Base-by-base conservation (phyloP, 2,888 invertebrate species). In the Aleiodes leptofemur region DNA sequence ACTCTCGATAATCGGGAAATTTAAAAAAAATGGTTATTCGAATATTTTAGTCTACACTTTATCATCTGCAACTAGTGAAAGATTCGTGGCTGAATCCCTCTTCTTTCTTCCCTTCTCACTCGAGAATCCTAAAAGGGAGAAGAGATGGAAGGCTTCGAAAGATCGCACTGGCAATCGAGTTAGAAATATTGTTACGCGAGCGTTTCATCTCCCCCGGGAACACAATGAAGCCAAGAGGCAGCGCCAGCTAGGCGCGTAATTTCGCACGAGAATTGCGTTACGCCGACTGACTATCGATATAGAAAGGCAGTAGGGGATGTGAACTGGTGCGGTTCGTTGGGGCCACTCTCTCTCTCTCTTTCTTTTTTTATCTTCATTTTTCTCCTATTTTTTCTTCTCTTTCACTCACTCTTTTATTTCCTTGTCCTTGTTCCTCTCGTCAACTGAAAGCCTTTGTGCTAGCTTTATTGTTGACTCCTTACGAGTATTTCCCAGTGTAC, bases 261-360 rank as follows among this genome's bases (percentile, higher is more conserved):
- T 84, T 83, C 81, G 72, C 77, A 77, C 61, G 79, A 80, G 76
- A 85, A 85, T 85, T 84, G 79, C 80, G 80, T 85, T 85, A 85
- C 80, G 76, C 74, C 72, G 71, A 77, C 75, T 77, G 78, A 76
- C 76, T 80, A 80, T 80, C 78, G 78, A 81, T 80, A 78, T 77
- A 76, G 57, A 56, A 43, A 43, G 57, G 56, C 69, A 38, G 50
- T 38, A 13, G 16, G 73, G 50, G 55, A 66, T 29, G 55, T 69
- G 56, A 64, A 51, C 23, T 57, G 56, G 53, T 64, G 68, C 34
- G 43, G 64, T 77, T 69, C 76, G 74, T 69, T 74, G 53, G 43
- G 59, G 74, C 61, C 68, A 78, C 68, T 76, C 61, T 76, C 61
- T 69, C 73, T 74, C 23, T 23, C 23, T 23, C 23, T 23, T 23